Conservation (phyloP, 23 tunicate species). For the Ciona savignyi region DNA sequence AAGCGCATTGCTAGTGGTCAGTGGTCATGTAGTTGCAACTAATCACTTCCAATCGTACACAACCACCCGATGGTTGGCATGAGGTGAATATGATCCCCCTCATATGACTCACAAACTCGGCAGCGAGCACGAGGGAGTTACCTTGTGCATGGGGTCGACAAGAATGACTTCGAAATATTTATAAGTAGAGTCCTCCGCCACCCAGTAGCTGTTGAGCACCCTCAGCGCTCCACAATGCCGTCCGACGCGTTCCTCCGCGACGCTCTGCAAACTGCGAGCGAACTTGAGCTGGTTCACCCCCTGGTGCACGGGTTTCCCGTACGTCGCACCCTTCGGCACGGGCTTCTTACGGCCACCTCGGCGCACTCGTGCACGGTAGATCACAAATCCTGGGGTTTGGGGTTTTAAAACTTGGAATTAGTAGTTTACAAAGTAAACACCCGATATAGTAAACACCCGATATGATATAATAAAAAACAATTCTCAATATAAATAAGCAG, state of each 20-base stretch:
- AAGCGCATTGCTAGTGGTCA: too few relatives aligned
- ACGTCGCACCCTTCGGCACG: slow-evolving; percentile 94
- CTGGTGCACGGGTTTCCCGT: slow-evolving; percentile 96
- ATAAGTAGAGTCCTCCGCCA: slow-evolving; percentile 97
- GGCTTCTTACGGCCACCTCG: slow-evolving; percentile 97
- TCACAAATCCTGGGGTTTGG: slow-evolving; percentile 57
- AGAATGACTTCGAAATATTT: slow-evolving; percentile 96
- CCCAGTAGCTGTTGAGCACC: slow-evolving; percentile 99
- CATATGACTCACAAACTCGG: too few relatives aligned
- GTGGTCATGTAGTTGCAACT: too few relatives aligned
- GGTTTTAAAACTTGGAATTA: too few relatives aligned
- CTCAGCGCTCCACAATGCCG: slow-evolving; percentile 97
- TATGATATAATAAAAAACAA: too few relatives aligned
- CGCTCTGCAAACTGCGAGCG: slow-evolving; percentile 73
- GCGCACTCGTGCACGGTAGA: slow-evolving; percentile 75
- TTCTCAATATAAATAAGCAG: too few relatives aligned
- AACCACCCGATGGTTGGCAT: too few relatives aligned
- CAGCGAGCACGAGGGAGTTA: too few relatives aligned
- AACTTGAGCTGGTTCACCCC: slow-evolving; percentile 95
- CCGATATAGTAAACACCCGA: too few relatives aligned
- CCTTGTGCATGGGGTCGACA: slow-evolving; percentile 99
- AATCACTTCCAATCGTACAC: too few relatives aligned
- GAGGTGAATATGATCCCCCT: too few relatives aligned
- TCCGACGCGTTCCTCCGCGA: slow-evolving; percentile 99
- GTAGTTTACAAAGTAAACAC: too few relatives aligned